Evolutionary conservation across 1,140 invertebrate genomes (phyloP).

Genomic region (Radopholus similis): DNA sequence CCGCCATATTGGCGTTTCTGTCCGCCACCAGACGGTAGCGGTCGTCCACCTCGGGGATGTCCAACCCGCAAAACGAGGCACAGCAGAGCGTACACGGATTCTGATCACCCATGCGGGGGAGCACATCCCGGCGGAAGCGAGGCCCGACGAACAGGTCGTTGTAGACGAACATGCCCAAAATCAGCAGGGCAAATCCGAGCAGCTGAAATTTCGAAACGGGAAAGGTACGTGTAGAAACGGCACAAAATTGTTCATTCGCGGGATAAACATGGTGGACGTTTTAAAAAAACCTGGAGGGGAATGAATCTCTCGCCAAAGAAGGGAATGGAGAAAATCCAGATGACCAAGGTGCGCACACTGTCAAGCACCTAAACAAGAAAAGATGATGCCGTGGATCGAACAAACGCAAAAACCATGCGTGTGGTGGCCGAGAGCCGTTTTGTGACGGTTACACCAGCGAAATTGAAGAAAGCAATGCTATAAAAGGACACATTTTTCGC

Average conservation of each 20-base stretch:
- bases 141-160: conserved; percentile 45
- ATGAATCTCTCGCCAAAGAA: conserved; percentile 77
- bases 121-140: conserved; percentile 28
- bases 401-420: conserved; percentile 24
- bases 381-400: not conserved
- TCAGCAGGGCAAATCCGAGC: conserved; percentile 41
- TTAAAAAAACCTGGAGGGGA: conserved; percentile 59
- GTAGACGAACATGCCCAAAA: conserved; percentile 48
- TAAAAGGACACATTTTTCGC: not conserved
- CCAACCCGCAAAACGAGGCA: conserved; percentile 40
- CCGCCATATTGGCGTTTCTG: too few relatives aligned
- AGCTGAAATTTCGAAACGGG: conserved; percentile 26
- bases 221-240: not conserved
- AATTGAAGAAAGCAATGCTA: conserved; percentile 93
- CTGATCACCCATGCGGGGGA: conserved; percentile 23
- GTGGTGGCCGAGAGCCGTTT: conserved; percentile 69
- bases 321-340: conserved; percentile 76
- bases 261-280: not conserved
- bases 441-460: conserved; percentile 88
- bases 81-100: conserved; percentile 37
- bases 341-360: conserved; percentile 79
- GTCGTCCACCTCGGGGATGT: conserved; percentile 24
- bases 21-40: too few relatives aligned
- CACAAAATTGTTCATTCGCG: not conserved
- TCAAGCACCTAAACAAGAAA: conserved; percentile 66